These are phyloP conservation scores for Heteractis magnifica DNA, from an alignment of 92 coral and sea anemone species.

Conservation along the genomic window DNA sequence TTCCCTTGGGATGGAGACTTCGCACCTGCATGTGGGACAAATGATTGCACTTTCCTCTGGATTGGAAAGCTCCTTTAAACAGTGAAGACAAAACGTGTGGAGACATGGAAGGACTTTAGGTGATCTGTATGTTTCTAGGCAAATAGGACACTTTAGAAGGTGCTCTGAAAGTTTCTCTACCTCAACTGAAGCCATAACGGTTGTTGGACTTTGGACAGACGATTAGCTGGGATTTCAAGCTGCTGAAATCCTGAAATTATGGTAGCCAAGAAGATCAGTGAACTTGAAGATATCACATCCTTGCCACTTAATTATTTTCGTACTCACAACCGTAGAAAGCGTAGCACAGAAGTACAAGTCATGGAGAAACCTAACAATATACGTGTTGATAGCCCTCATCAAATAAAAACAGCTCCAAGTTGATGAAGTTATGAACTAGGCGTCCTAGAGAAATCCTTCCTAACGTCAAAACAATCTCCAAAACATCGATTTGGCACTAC, in stretches of 20 bases:
- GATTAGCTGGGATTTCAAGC: not conserved
- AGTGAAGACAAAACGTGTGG: conserved; percentile 92
- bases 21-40: conserved; percentile 93
- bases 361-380: not conserved
- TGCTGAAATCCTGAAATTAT: not conserved
- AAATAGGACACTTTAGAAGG: conserved; percentile 88
- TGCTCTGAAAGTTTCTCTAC: conserved; percentile 96
- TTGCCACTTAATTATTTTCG: not conserved
- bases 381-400: not conserved
- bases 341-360: not conserved
- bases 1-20: conserved; percentile 72
- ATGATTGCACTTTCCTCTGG: conserved; percentile 80
- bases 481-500: not conserved
- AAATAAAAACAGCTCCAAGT: not conserved
- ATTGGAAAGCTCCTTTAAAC: conserved; percentile 70
- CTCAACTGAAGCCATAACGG: conserved; percentile 90
- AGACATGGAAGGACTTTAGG: conserved; percentile 95
- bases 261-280: not conserved
- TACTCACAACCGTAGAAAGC: not conserved
- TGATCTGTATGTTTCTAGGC: conserved; percentile 84
- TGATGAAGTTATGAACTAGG: not conserved
- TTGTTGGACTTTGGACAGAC: not conserved
- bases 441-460: not conserved
- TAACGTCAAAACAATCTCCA: not conserved
- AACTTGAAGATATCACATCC: not conserved